Evolutionary conservation across 2,113 vertebrate genomes (phyloP).

Genomic region (Chaetura pelagica): DNA sequence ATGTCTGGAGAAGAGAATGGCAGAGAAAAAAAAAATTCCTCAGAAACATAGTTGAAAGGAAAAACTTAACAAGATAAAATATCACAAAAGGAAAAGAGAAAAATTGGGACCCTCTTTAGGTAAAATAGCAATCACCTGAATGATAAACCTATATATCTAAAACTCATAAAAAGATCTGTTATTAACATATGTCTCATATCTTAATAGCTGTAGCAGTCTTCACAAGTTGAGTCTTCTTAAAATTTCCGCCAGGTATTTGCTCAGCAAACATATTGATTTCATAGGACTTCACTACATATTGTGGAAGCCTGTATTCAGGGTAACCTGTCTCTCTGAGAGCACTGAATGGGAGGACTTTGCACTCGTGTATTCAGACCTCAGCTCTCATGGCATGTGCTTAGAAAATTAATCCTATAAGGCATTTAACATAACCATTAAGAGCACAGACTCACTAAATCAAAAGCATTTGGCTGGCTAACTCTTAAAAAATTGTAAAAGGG

Average conservation of each 20-base stretch:
- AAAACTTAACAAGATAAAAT: background rate
- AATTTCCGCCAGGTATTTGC: background rate
- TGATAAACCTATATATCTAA: background rate
- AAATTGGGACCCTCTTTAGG: background rate
- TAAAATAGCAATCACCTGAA: background rate
- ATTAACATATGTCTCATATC: background rate
- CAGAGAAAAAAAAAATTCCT: background rate
- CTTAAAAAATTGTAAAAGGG: background rate
- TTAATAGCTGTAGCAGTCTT: background rate
- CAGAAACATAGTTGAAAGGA: background rate
- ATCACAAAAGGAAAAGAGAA: background rate
- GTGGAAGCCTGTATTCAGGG: background rate
- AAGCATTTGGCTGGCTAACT: background rate
- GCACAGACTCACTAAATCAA: background rate
- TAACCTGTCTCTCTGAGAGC: background rate
- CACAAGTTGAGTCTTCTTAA: background rate
- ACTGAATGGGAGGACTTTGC: background rate
- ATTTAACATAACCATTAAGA: background rate
- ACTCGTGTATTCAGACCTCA: background rate
- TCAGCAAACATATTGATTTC: background rate
- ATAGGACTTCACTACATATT: background rate
- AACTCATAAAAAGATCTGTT: background rate
- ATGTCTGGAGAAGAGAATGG: background rate
- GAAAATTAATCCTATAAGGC: background rate
- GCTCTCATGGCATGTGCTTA: background rate